These are phyloP conservation scores for Lasius platythorax DNA, from an alignment of 2,888 invertebrate genomes.

Conservation along the genomic window DNA sequence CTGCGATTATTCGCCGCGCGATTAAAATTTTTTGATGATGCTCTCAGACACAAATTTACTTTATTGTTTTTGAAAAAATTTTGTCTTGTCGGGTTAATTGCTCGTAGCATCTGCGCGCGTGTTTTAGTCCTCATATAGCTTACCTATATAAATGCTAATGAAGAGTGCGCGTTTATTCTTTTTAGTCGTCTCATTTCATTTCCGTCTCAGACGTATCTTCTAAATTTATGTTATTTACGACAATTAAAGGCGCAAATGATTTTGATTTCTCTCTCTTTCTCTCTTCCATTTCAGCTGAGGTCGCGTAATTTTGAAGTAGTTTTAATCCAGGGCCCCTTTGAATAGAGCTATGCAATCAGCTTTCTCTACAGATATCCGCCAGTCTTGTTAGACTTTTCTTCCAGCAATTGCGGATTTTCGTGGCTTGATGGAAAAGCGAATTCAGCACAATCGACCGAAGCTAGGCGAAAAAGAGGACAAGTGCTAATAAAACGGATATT, in stretches of 20 bases:
- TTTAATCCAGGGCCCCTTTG: not conserved
- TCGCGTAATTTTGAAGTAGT: conserved; percentile 1
- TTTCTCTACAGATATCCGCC: not conserved
- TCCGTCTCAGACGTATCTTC: too few relatives aligned
- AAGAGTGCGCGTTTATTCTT: conserved; percentile 26
- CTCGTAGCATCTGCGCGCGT: conserved; percentile 15
- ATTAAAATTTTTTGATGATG: conserved; percentile 11
- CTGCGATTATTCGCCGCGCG: conserved; percentile 1
- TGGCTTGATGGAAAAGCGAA: conserved; percentile 26
- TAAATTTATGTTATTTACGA: conserved; percentile 14
- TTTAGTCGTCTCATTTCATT: not conserved
- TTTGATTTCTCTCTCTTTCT: not conserved
- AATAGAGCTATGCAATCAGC: conserved; percentile 19
- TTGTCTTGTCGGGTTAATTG: conserved; percentile 21
- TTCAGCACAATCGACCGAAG: not conserved
- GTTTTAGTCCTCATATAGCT: not conserved
- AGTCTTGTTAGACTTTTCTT: conserved; percentile 22
- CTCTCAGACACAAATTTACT: not conserved
- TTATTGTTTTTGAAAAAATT: not conserved
- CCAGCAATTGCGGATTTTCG: conserved; percentile 16
- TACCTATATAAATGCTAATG: conserved; percentile 45
- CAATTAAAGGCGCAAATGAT: conserved; percentile 13
- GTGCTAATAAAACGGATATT: conserved; percentile 34
- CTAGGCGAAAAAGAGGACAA: not conserved
- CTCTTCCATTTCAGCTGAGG: not conserved